A percentile compares a stretch with the other conserved stretches of the same genome.
These are phyloP conservation scores for Porites divaricata DNA, from an alignment of 92 coral and sea anemone species.

Conservation along the genomic window DNA sequence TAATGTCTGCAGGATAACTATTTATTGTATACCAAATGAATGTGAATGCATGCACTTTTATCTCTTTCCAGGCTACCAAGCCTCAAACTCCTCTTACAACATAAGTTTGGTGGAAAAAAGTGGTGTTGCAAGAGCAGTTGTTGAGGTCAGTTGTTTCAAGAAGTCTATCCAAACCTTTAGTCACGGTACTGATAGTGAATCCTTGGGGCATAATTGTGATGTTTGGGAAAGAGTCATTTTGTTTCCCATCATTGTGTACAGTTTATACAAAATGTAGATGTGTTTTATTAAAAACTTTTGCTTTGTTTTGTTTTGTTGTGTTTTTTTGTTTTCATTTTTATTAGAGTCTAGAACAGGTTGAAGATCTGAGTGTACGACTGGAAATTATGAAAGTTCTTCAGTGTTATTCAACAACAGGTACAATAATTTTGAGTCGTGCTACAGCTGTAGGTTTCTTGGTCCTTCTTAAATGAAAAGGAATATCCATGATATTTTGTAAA, in stretches of 20 bases:
- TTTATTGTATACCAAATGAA: not conserved
- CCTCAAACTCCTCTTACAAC: constrained; percentile 71
- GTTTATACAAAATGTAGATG: not conserved
- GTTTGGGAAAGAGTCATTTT: no score
- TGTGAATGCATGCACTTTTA: not conserved
- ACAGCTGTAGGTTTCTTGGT: no score
- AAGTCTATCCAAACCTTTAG: no score
- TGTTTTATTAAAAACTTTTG: constrained; percentile 3
- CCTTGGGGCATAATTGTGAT: no score
- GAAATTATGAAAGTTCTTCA: constrained; percentile 90
- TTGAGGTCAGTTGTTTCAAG: constrained; percentile 65
- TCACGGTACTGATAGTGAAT: no score
- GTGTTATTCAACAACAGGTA: constrained; percentile 90
- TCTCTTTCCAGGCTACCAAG: constrained; percentile 73
- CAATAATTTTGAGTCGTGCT: not conserved
- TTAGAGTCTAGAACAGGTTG: constrained; percentile 80
- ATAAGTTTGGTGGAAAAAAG: constrained; percentile 85
- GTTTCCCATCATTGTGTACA: no score
- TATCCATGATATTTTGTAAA: no score
- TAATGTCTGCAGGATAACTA: not conserved
- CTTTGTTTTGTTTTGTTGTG: not conserved
- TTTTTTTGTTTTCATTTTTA: not conserved
- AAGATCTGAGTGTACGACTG: constrained; percentile 70
- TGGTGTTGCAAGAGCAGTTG: constrained; percentile 86
- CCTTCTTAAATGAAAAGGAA: no score